Evolutionary conservation across 1,140 invertebrate species (phyloP).

Genomic region (Penaeus indicus): DNA sequence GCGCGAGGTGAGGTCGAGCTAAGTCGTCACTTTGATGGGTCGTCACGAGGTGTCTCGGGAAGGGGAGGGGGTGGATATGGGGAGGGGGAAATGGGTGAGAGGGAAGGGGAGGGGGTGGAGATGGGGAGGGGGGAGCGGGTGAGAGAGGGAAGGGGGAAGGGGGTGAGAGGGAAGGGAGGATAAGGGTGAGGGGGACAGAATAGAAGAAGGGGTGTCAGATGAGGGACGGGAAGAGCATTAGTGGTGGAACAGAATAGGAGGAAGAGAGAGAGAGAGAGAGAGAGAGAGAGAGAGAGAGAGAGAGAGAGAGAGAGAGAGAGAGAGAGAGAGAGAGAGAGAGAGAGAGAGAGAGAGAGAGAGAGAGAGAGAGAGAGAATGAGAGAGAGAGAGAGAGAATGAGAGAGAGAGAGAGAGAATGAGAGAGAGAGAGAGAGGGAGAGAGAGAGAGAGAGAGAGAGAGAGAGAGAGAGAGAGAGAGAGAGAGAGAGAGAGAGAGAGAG

Average conservation of each 20-base stretch:
- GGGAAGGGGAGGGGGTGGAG: no score
- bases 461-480: neutral
- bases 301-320: neutral
- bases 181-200: neutral
- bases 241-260: neutral
- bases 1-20: no score
- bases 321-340: neutral
- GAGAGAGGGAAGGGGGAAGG: neutral
- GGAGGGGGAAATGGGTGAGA: no score
- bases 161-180: neutral
- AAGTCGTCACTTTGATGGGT: no score
- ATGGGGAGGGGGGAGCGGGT: no score
- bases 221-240: neutral
- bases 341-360: neutral
- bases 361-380: neutral
- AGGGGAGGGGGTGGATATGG: neutral
- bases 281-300: neutral
- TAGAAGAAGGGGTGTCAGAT: no score
- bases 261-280: conserved; percentile 19
- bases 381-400: neutral
- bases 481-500: neutral
- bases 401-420: neutral
- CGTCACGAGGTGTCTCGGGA: neutral
- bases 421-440: neutral
- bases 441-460: neutral